Percentiles rank a stretch among this genome's conserved stretches.
phyloP scores from a whole-genome alignment of 1,140 invertebrate species.

The Temnothorax longispinosus region DNA sequence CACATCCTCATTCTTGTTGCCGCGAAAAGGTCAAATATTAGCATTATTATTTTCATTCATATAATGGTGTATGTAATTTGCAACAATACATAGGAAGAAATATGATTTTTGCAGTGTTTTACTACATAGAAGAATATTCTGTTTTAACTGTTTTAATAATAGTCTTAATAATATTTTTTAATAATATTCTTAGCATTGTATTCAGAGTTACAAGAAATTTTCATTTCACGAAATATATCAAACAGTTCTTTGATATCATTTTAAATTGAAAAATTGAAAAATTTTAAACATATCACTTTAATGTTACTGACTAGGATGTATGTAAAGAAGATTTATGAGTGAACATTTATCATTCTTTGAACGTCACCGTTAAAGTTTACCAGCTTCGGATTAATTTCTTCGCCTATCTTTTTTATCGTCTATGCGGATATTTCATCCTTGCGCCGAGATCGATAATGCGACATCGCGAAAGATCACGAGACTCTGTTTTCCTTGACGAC shows the following conservation, averaged over 20 bases:
- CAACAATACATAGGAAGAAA: background rate
- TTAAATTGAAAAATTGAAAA: too few species aligned
- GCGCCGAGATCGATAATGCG: slow-evolving; percentile 54
- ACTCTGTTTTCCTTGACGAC: slow-evolving; percentile 48
- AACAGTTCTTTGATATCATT: background rate
- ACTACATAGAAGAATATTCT: background rate
- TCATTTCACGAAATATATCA: background rate
- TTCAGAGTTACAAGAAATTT: background rate
- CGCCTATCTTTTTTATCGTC: slow-evolving; percentile 3
- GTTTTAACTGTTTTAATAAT: background rate
- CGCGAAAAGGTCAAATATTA: slow-evolving; percentile 10
- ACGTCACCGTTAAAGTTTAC: slow-evolving; percentile 19
- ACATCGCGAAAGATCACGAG: slow-evolving; percentile 14
- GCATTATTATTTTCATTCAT: background rate
- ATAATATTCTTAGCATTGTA: background rate
- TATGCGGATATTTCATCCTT: slow-evolving; percentile 27
- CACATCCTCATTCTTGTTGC: slow-evolving; percentile 7
- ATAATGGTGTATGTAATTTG: background rate
- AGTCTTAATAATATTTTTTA: background rate
- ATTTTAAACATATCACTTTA: background rate
- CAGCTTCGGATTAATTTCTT: slow-evolving; percentile 30
- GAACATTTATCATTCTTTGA: slow-evolving; percentile 30
- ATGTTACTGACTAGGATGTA: background rate
- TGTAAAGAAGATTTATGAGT: background rate
- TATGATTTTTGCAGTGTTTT: background rate